Percentiles rank a stretch among this genome's conserved stretches.
Conservation (phyloP, 2,888 invertebrate species). For the Pandemis corylana region DNA sequence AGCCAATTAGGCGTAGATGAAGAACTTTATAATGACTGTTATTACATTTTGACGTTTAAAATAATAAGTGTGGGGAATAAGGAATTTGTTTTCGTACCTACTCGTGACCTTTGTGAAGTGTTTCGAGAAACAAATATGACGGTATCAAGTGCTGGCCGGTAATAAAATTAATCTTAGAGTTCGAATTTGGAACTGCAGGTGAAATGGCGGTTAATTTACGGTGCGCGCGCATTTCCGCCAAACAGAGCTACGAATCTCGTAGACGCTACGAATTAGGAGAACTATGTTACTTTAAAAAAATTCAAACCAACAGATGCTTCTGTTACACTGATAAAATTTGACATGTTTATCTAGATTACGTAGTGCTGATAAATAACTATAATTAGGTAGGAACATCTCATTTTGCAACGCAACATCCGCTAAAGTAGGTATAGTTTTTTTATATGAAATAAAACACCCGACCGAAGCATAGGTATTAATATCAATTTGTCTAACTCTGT, state of each 20-base stretch:
- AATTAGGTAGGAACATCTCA: no score
- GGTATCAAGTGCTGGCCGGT: constrained; percentile 11
- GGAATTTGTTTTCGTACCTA: constrained; percentile 47
- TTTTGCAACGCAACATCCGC: no score
- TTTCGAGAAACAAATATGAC: constrained; percentile 10
- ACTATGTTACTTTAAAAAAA: no score
- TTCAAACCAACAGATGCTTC: no score
- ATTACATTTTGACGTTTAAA: constrained; percentile 50
- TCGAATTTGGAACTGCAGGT: constrained; percentile 31
- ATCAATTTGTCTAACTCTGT: background rate
- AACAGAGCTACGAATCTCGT: constrained; percentile 74
- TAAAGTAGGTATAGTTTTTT: background rate
- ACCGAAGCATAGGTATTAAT: background rate
- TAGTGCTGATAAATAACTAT: no score
- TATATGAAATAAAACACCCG: background rate
- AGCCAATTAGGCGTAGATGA: constrained; percentile 56
- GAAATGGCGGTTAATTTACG: constrained; percentile 37
- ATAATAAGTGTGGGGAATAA: constrained; percentile 48
- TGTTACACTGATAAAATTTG: no score
- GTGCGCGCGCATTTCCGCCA: constrained; percentile 55
- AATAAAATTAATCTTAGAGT: constrained; percentile 26
- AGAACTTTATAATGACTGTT: constrained; percentile 56
- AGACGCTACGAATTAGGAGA: constrained; percentile 60
- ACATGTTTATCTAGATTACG: no score
- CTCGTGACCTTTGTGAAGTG: constrained; percentile 39